Conservation (phyloP, 1,140 invertebrate genomes). For the Meloidogyne exigua region DNA sequence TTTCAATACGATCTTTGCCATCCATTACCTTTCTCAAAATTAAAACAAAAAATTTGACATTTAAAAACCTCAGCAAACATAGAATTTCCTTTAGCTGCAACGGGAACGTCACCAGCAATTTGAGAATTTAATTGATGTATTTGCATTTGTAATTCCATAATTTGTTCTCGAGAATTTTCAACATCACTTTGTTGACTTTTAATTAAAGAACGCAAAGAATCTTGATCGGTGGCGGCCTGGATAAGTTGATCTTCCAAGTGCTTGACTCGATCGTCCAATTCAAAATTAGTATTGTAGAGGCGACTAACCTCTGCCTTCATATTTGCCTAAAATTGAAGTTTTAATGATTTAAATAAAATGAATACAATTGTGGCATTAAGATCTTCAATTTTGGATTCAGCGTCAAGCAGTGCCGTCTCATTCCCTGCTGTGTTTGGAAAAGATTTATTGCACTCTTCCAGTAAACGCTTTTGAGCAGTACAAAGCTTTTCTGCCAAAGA, state of each 20-base stretch:
- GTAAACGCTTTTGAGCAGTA: constrained; percentile 1
- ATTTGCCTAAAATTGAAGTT: background rate
- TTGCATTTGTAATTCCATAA: background rate
- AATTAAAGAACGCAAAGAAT: background rate
- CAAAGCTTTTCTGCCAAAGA: background rate
- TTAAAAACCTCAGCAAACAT: constrained; percentile 32
- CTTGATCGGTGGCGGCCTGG: background rate
- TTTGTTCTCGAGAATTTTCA: background rate
- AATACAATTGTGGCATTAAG: constrained; percentile 3
- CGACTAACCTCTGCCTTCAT: background rate
- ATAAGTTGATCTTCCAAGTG: constrained; percentile 8
- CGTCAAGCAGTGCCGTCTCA: constrained; percentile 11
- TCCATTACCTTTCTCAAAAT: constrained; percentile 28
- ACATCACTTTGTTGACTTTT: background rate
- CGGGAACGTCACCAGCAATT: background rate
- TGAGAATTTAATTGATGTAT: background rate
- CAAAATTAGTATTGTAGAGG: background rate
- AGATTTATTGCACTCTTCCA: background rate
- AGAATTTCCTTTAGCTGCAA: constrained; percentile 31
- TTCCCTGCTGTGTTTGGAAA: background rate
- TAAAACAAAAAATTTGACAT: background rate
- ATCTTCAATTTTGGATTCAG: constrained; percentile 13
- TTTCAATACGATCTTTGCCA: constrained; percentile 25
- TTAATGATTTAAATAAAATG: background rate
- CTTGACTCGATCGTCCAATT: background rate